Percentiles rank a stretch among this genome's conserved stretches.
These are phyloP conservation scores for Lipophrys pholis DNA, from an alignment of 2,113 vertebrate genomes.

Conservation along the genomic window DNA sequence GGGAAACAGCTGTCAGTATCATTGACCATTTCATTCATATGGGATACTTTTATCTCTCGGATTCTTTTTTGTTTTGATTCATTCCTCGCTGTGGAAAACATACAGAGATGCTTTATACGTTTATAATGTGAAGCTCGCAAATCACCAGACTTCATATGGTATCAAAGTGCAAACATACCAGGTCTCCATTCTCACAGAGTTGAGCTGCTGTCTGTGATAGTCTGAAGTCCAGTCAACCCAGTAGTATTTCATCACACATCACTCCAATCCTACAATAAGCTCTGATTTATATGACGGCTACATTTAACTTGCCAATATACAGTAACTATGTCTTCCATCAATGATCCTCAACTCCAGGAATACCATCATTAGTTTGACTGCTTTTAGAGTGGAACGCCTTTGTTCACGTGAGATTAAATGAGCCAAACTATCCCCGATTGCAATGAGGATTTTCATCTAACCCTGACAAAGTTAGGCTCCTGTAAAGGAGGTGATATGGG, in stretches of 20 bases:
- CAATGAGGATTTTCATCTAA: constrained; percentile 2
- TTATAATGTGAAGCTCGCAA: neutral
- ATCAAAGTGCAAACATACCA: constrained; percentile 13
- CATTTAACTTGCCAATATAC: neutral
- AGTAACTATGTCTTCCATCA: too few relatives aligned
- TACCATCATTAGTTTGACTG: neutral
- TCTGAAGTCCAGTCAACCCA: constrained; percentile 20
- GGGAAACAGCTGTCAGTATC: constrained; percentile 42
- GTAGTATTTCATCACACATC: constrained; percentile 12
- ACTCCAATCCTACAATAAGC: constrained; percentile 9
- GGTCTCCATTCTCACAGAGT: constrained; percentile 10
- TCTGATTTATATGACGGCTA: neutral
- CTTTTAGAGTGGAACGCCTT: neutral
- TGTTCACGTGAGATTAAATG: constrained; percentile 23
- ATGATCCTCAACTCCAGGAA: too few relatives aligned
- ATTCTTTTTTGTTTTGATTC: constrained; percentile 4
- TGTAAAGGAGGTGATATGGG: neutral
- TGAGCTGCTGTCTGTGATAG: constrained; percentile 3
- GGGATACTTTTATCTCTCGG: neutral
- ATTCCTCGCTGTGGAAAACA: neutral
- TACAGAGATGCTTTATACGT: neutral
- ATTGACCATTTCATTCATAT: constrained; percentile 34
- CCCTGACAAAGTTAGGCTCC: constrained; percentile 17
- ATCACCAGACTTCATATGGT: neutral
- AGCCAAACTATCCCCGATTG: neutral